These are phyloP conservation scores for Alitta virens DNA, from an alignment of 2,888 invertebrate species.

Conservation along the genomic window DNA sequence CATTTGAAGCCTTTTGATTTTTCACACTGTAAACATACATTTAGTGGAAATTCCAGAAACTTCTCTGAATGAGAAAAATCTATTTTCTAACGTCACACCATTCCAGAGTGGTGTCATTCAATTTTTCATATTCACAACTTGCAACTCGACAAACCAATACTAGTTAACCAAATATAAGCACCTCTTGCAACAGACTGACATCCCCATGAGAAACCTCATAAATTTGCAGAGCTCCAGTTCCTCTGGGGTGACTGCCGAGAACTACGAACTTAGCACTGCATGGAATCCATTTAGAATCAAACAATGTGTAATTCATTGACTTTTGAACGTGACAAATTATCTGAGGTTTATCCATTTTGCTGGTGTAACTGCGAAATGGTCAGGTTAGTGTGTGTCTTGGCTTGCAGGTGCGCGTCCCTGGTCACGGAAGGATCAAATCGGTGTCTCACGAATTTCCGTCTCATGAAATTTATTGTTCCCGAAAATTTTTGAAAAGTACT, in stretches of 20 bases:
- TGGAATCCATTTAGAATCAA: slow-evolving; percentile 95
- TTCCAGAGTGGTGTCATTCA: no score
- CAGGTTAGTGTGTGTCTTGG: not conserved
- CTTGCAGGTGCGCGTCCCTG: no score
- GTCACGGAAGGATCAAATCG: no score
- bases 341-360: slow-evolving; percentile 76
- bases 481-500: no score
- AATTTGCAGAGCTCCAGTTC: slow-evolving; percentile 77
- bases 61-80: no score
- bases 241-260: slow-evolving; percentile 80
- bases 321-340: slow-evolving; percentile 85
- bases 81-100: no score
- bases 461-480: no score
- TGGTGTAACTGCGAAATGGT: not conserved
- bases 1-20: slow-evolving; percentile 87
- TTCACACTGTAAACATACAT: slow-evolving; percentile 57
- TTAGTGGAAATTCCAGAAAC: no score
- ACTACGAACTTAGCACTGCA: slow-evolving; percentile 89
- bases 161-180: slow-evolving; percentile 32
- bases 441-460: no score
- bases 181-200: slow-evolving; percentile 63
- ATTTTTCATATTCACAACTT: no score
- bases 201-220: slow-evolving; percentile 67
- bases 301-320: slow-evolving; percentile 78
- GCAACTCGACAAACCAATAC: no score